Evolutionary conservation across 2,797 vertebrate genomes (phyloP), one percentile per base, ranked within the genome.

Genomic region (Pitangus sulphuratus): DNA sequence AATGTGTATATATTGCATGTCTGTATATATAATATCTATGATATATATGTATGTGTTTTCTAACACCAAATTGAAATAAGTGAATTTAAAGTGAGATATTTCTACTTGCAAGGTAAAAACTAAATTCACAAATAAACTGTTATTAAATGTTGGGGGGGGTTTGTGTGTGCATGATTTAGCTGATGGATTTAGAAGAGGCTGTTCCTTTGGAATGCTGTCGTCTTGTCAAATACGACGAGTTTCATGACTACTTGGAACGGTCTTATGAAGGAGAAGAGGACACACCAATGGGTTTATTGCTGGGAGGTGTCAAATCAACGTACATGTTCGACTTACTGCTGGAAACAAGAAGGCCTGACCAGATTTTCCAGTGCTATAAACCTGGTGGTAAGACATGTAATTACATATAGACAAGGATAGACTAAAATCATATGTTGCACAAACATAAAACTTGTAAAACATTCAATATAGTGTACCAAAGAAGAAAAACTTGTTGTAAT

Each of bases 291-390:
- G 99, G 99, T 42, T 97, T 99, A 80, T 98, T 99, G 33, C 98
- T 99, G 15, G 99, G 99, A 66, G 99, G 99, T 44, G 99, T 99
- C 87, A 99, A 99, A 95, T 99, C 99, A 87, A 99, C 99, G 0
- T 99, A 99, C 86, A 99, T 99, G 99, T 99, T 99, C 81, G 99
- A 99, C 97, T 97, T 99, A 37, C 98, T 99, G 31, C 95, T 99
- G 54, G 99, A 99, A 98, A 99, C 98, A 7, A 99, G 99, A 81
- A 97, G 98, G 87, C 98, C 99, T 45, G 99, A 99, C 93, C 99
- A 99, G 66, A 93, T 98, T 82, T 99, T 99, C 96, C 99, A 99
- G 94, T 99, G 99, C 89, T 99, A 99, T 88, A 99, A 99, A 97
- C 99, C 99, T 79, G 99, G 99, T 98, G 99, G 99, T 99, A 97